Base-by-base conservation (phyloP, 1,140 invertebrate species). In the Penaeus chinensis region DNA sequence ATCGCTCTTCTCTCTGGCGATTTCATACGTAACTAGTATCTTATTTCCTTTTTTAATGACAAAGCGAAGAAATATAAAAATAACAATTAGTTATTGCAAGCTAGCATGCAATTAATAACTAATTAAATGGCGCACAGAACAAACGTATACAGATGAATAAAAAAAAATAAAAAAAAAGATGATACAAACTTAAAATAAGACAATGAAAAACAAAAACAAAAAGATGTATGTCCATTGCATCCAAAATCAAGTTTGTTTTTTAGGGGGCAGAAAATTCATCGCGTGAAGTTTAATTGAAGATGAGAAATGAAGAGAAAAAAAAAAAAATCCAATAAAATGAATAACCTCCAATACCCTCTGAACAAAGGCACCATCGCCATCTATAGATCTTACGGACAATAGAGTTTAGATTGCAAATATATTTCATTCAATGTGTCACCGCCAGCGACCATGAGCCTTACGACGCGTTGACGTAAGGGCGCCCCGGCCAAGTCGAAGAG, bases 391-490 rank as follows among this genome's bases (percentile, higher is more conserved):
- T 74, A 37, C 27, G 71, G 13, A 74, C 71, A 74, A 74, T 74
- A 27, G n/a, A 74, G 71, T 74, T 74, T 37, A 37, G 71, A 74
- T 74, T 74, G 71, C 71, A 74, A 74, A 74, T 74, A 74, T 37
- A 74, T 74, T 27, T 74, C 71, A 74, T 27, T 74, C 71, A 74
- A 74, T 37, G 71, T 37, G 71, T 74, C 42, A 74, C 20, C 71
- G 18, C 69, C 71, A 27, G 24, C 71, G 13, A 74, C 8, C 42
- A 37, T 27, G 42, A 74, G 18, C 71, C 71, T 32, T 74, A 24
- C 19, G 71, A 24, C 27, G 27, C 13, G 27, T 27, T 27, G 71
- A 74, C 71, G 42, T 37, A 74, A 74, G 71, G 24, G 27, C 54
- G 54, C 19, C 71, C n/a, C 20, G n/a, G 42, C 71, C 16, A 24